Conservation (phyloP, 2,113 vertebrate species). For the Crotalus tigris region DNA sequence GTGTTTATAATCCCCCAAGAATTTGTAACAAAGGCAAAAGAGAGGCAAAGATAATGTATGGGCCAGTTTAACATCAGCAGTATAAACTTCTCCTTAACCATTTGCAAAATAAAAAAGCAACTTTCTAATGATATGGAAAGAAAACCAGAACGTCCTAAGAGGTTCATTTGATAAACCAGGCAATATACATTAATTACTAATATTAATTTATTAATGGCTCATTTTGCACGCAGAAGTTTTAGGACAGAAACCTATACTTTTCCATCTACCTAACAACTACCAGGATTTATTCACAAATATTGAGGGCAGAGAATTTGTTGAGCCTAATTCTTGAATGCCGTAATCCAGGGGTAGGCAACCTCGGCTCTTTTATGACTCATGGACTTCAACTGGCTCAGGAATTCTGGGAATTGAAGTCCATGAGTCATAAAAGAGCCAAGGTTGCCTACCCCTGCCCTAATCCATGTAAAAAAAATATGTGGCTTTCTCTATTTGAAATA, state of each 20-base stretch:
- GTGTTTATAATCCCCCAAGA: conserved; percentile 45
- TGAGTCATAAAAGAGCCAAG: too few relatives aligned
- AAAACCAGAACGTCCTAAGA: background rate
- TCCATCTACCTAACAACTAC: background rate
- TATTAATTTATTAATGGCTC: background rate
- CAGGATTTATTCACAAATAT: background rate
- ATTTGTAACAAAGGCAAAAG: conserved; percentile 35
- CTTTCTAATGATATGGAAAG: background rate
- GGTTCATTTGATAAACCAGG: background rate
- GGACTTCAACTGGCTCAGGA: too few relatives aligned
- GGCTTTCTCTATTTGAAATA: background rate
- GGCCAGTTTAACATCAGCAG: conserved; percentile 29
- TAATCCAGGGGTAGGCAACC: background rate
- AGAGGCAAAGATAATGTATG: conserved; percentile 37
- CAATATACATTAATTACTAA: background rate
- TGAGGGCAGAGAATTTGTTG: background rate
- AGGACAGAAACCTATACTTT: background rate
- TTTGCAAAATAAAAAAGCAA: background rate
- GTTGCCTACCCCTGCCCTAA: background rate
- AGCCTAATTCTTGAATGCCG: background rate
- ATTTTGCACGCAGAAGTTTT: background rate
- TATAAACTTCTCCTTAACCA: conserved; percentile 43
- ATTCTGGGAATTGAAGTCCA: too few relatives aligned
- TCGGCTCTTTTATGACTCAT: too few relatives aligned
- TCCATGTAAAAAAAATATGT: background rate